A percentile compares a stretch with the other conserved stretches of the same genome.
These are phyloP conservation scores for Cylindroiulus punctatus DNA, from an alignment of 2,888 invertebrate species.

Conservation along the genomic window DNA sequence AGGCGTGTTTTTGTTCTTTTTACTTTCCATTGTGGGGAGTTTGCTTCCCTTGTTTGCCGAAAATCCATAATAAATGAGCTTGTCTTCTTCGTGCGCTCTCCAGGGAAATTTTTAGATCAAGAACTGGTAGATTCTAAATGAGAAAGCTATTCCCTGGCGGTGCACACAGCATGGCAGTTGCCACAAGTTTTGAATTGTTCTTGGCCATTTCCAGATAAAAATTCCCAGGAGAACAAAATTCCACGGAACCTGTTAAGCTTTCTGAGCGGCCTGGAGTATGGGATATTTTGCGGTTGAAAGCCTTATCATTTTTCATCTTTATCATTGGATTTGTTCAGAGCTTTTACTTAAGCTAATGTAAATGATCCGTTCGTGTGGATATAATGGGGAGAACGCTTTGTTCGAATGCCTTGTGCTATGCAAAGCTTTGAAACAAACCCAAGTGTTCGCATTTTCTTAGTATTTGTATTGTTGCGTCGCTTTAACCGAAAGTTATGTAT, in stretches of 20 bases:
- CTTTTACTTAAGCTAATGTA: conserved; percentile 43
- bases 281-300: conserved; percentile 15
- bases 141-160: conserved; percentile 28
- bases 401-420: no score
- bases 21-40: not conserved
- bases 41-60: not conserved
- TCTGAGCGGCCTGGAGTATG: not conserved
- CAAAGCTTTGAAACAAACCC: no score
- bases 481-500: no score
- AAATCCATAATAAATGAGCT: conserved; percentile 47
- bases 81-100: conserved; percentile 5
- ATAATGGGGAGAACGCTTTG: no score
- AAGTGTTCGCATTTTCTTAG: no score
- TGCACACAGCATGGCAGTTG: not conserved
- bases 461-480: no score
- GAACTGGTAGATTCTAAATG: conserved; percentile 45
- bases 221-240: conserved; percentile 1
- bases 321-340: conserved; percentile 24
- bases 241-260: not conserved
- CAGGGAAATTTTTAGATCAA: conserved; percentile 39
- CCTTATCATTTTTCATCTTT: conserved; percentile 47
- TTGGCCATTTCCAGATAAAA: conserved; percentile 42
- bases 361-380: not conserved
- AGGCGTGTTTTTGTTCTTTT: conserved; percentile 31
- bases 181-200: conserved; percentile 43